Evolutionary conservation across 2,113 vertebrate species (phyloP), one percentile per base, ranked within the genome.

Genomic region (Heloderma charlesbogerti): DNA sequence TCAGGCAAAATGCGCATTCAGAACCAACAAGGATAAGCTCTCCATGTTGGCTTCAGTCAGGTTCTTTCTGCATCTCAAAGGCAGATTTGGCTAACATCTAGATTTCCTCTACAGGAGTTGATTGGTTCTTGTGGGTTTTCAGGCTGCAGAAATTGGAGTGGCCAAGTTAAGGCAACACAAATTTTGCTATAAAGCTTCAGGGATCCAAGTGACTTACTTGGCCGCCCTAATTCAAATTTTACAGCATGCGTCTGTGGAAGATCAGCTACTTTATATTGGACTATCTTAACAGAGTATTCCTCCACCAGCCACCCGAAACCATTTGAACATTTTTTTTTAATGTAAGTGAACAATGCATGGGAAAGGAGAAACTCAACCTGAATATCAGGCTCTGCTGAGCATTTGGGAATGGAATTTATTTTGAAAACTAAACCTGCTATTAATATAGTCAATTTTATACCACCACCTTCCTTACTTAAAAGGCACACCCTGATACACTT

Each of bases 371-470:
- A 90, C 86, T 3, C 31, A 90, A 45, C 12, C 3, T 91, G 57
- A 77, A 67, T 37, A 75, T 93, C 0, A 0, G 2, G 40, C 57
- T 90, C 60, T 82, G 66, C 71, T 91, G 82, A 87, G 3, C 57
- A 79, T 84, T 43, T 48, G 74, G 71, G 29, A 81, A 48, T 0
- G 0, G 86, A 72, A 78, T 29, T 60, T 92, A 72, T 88, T 31
- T 77, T 60, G 77, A 43, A 54, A 90, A 20, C 48, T 80, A 63
- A 63, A 13, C 51, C 9, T 81, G 69, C 82, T 87, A 1, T 86
- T 89, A 93, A 40, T 67, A 92, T 9, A 71, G 94, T 63, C 16
- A 8, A 27, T 37, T 15, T 93, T 80, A 86, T 87, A 15, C 71
- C 48, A 72, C 20, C 43, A 77, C 25, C 43, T 5, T 72, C 37